Evolutionary conservation across 2,888 invertebrate species (phyloP).

Genomic region (Caenorhabditis imperialis): DNA sequence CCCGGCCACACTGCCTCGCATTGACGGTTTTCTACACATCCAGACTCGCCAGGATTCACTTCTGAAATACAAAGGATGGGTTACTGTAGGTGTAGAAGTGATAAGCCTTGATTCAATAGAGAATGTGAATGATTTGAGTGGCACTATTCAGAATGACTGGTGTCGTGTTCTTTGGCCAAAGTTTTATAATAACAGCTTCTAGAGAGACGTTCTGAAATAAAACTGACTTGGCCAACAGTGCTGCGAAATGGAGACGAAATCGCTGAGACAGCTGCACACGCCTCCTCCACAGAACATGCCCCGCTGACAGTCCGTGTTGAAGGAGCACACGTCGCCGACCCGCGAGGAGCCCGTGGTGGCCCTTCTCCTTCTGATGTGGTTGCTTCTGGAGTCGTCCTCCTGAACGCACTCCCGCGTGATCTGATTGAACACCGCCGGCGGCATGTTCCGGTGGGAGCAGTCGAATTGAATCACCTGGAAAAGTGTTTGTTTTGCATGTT

Average conservation of each 20-base stretch:
- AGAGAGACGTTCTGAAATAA: not conserved
- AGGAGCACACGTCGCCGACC: constrained; percentile 73
- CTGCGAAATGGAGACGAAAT: constrained; percentile 73
- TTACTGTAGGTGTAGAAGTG: no score
- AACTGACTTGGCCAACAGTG: constrained; percentile 75
- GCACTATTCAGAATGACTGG: not conserved
- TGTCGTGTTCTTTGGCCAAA: not conserved
- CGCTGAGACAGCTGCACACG: constrained; percentile 70
- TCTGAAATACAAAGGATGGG: constrained; percentile 70
- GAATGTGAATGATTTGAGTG: not conserved
- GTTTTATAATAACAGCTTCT: not conserved
- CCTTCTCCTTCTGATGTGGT: constrained; percentile 28
- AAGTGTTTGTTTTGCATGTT: constrained; percentile 35
- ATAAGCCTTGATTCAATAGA: no score
- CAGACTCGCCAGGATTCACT: constrained; percentile 75
- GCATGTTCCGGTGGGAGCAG: constrained; percentile 53
- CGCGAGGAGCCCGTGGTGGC: constrained; percentile 61
- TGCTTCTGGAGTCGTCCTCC: constrained; percentile 39
- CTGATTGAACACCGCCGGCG: constrained; percentile 63
- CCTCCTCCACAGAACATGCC: constrained; percentile 77
- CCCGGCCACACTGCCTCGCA: constrained; percentile 76
- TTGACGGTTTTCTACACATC: constrained; percentile 74
- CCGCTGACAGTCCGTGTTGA: constrained; percentile 75
- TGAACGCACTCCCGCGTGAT: constrained; percentile 59
- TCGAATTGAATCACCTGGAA: constrained; percentile 52